phyloP scores from a whole-genome alignment of 2,797 vertebrate species.

The Silurus lanzhouensis region DNA sequence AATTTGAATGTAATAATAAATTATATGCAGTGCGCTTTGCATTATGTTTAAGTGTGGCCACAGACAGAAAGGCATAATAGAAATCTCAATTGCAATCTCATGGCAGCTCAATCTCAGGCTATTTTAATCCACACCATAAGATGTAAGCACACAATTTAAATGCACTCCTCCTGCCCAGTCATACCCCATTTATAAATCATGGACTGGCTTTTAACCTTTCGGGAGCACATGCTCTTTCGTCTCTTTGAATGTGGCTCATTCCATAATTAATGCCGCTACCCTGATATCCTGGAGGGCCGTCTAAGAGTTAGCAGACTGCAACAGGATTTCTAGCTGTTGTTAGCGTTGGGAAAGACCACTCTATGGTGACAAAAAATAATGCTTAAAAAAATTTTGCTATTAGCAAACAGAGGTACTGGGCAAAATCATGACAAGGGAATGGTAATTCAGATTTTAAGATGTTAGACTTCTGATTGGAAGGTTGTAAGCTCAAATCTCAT shows the following conservation, averaged over 20 bases:
- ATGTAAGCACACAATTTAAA: constrained; percentile 32
- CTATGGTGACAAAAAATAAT: background rate
- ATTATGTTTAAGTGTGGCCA: constrained; percentile 22
- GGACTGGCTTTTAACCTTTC: constrained; percentile 64
- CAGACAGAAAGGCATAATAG: constrained; percentile 19
- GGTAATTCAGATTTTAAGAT: no score
- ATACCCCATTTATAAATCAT: constrained; percentile 62
- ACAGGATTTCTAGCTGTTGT: constrained; percentile 16
- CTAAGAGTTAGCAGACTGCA: constrained; percentile 43
- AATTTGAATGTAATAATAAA: background rate
- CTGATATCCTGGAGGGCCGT: constrained; percentile 51
- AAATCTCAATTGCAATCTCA: constrained; percentile 45
- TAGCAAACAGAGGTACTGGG: background rate
- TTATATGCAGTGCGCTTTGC: background rate
- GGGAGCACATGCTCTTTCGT: constrained; percentile 57
- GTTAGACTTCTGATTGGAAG: no score
- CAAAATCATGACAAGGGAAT: background rate
- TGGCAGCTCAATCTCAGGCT: constrained; percentile 36
- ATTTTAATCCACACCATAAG: constrained; percentile 29
- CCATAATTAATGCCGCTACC: constrained; percentile 66
- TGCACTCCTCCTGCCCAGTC: constrained; percentile 46
- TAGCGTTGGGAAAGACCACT: background rate
- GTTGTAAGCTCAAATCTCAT: no score
- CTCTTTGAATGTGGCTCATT: constrained; percentile 55
- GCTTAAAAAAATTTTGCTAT: background rate